These are phyloP conservation scores for Trichomalopsis sarcophagae DNA, from an alignment of 1,140 invertebrate species.

Conservation along the genomic window DNA sequence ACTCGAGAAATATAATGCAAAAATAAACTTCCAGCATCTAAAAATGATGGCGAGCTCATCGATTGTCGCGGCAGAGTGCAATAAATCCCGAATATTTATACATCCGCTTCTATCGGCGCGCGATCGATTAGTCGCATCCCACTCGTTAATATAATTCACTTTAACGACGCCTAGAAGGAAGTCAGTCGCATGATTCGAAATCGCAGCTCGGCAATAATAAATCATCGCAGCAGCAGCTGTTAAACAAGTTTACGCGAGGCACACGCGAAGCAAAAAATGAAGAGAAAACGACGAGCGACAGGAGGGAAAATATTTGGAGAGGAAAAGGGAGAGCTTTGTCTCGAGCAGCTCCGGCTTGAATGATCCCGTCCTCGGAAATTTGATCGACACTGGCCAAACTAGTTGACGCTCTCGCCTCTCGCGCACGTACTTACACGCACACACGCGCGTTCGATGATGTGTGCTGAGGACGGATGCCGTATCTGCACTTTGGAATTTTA, in stretches of 20 bases:
- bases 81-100: not conserved
- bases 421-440: constrained; percentile 33
- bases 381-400: constrained; percentile 74
- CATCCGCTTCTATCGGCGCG: not conserved
- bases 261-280: constrained; percentile 36
- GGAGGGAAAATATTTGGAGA: constrained; percentile 50
- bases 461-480: not conserved
- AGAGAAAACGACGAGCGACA: not conserved
- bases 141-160: not conserved
- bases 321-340: constrained; percentile 63
- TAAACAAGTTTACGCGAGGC: constrained; percentile 48
- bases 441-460: constrained; percentile 39
- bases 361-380: constrained; percentile 70
- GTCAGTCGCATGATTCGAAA: constrained; percentile 17
- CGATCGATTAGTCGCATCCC: not conserved
- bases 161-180: constrained; percentile 27
- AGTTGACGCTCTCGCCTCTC: constrained; percentile 56
- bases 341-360: constrained; percentile 62
- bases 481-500: not conserved
- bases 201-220: constrained; percentile 42
- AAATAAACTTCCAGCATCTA: too few relatives aligned
- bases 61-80: not conserved
- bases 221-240: constrained; percentile 41
- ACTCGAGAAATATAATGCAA: not conserved
- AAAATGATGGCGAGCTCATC: not conserved